Base-by-base conservation (phyloP, 1,140 invertebrate species). In the Xylocopa sonorina region DNA sequence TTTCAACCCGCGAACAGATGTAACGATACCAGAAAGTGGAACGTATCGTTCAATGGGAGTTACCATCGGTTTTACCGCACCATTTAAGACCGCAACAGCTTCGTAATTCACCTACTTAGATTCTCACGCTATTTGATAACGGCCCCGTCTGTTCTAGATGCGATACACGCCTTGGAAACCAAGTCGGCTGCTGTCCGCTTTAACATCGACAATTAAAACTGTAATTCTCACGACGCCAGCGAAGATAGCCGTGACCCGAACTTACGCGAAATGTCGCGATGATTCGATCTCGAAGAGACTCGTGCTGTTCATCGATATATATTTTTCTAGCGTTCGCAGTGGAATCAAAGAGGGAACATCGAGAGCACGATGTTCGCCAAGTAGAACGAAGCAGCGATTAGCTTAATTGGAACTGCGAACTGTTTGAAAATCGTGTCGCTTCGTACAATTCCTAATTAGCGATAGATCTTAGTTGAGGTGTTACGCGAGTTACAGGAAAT, bases 391-490 rank as follows among this genome's bases (percentile, higher is more conserved):
- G 43, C 48, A 67, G 38, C 63, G 34, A 46, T 58, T 58, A 53
- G 41, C 29, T 77, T 75, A 86, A 86, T 81, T 76, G 62, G 68
- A 24, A 51, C n/a, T 51, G 1, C 38, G 12, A 53, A 50, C 50
- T 53, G 34, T 50, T 58, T 62, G 29, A 72, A 75, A 77, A 78
- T 80, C 82, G 66, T 68, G 69, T 78, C 80, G 66, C 60, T 73
- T 73, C 64, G 55, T 50, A 64, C 71, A 27, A 60, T 21, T 51
- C 46, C 76, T 80, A 82, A 88, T 88, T 87, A 80, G 46, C 46
- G 51, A 64, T 80, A 72, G 51, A 82, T 64, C 50, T 48, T 50
- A 51, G 34, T 4, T 41, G 57, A 21, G 32, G 18, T 34, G 32
- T 63, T 55, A 21, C 27, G 71, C 27, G 71, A 67, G 50, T 32